Percentiles rank a stretch among this genome's conserved stretches.
These are phyloP conservation scores for Crotophaga sulcirostris DNA, from an alignment of 2,113 vertebrate species.

Conservation along the genomic window DNA sequence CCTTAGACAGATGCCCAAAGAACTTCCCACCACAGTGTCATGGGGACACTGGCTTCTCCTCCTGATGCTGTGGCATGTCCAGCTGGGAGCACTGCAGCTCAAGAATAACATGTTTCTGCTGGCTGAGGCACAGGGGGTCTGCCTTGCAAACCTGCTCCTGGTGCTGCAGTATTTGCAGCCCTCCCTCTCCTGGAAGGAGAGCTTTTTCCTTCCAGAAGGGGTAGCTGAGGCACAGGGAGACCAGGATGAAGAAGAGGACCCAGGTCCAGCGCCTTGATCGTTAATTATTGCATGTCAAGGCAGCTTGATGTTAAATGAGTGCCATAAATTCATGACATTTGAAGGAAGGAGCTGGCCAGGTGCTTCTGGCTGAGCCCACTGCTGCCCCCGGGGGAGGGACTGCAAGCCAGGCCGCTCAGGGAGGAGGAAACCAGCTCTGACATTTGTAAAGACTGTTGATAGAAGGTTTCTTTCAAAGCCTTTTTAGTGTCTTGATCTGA, in stretches of 20 bases:
- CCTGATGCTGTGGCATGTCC: fast-evolving
- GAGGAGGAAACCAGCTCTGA: conserved; percentile 18
- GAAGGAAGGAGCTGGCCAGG: conserved; percentile 20
- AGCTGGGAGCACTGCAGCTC: background rate
- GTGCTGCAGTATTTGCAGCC: background rate
- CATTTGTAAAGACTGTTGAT: conserved; percentile 20
- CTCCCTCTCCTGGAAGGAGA: background rate
- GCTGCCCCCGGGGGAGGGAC: background rate
- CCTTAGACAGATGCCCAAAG: background rate
- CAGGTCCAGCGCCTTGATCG: background rate
- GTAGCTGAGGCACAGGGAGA: background rate
- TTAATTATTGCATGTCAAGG: background rate
- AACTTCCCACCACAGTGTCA: background rate
- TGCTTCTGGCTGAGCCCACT: conserved; percentile 18
- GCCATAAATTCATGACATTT: background rate
- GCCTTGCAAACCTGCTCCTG: background rate
- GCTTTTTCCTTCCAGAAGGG: background rate
- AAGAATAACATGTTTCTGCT: background rate
- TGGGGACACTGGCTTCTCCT: background rate
- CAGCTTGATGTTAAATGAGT: background rate
- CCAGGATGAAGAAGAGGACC: background rate
- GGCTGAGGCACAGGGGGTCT: fast-evolving
- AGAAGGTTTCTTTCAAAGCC: conserved; percentile 54
- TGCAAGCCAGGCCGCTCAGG: background rate
- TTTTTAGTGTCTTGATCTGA: conserved; percentile 23